A percentile compares a stretch with the other conserved stretches of the same genome.
phyloP scores from a whole-genome alignment of 2,113 vertebrate genomes.

The Entomyzon cyanotis region DNA sequence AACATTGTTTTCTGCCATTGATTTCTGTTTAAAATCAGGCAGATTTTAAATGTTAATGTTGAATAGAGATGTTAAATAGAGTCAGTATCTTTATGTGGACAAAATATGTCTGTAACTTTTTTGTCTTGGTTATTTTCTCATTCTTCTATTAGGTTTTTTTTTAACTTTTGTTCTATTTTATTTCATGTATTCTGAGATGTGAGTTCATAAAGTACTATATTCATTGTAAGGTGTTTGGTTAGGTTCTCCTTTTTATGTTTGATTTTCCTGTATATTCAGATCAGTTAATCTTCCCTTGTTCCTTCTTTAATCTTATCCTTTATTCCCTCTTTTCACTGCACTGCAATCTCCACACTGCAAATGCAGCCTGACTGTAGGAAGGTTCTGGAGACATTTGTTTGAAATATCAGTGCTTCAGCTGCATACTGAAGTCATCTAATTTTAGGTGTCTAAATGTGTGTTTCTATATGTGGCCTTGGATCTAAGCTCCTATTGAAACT shows the following conservation, averaged over 20 bases:
- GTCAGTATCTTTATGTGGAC: background rate
- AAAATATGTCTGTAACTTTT: background rate
- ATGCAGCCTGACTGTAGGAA: background rate
- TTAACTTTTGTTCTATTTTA: background rate
- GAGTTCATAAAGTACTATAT: background rate
- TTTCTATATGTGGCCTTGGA: conserved; percentile 59
- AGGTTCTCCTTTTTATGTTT: background rate
- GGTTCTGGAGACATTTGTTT: conserved; percentile 23
- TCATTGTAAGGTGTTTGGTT: background rate
- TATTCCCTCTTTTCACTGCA: background rate
- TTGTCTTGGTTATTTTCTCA: background rate
- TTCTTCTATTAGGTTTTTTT: background rate
- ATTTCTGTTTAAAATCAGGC: background rate
- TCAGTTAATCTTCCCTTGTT: background rate
- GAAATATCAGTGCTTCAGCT: conserved; percentile 44
- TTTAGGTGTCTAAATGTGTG: conserved; percentile 43
- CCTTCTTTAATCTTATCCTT: background rate
- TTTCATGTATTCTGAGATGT: background rate
- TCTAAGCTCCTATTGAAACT: conserved; percentile 29
- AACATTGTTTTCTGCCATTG: background rate
- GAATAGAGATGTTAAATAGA: background rate
- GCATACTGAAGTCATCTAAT: conserved; percentile 47
- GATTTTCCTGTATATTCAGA: background rate
- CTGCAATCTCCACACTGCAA: background rate
- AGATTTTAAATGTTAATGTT: too few species aligned